phyloP scores from a whole-genome alignment of 2,797 vertebrate genomes.

The Sebastes cheni region DNA sequence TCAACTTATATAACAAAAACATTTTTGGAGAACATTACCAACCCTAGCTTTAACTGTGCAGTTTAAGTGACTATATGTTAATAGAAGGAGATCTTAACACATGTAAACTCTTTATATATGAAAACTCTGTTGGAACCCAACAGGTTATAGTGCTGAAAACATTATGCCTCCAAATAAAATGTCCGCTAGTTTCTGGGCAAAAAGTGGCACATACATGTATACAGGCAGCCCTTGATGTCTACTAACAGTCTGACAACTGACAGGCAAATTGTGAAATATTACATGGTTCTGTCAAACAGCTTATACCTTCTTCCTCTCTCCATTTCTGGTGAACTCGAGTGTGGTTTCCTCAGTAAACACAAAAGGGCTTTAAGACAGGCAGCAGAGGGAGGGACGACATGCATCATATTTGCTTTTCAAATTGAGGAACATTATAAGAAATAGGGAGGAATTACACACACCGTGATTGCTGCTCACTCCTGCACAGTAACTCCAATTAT shows the following conservation, averaged over 20 bases:
- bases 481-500: background rate
- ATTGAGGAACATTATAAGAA: background rate
- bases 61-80: conserved; percentile 5
- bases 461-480: background rate
- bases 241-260: conserved; percentile 62
- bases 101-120: background rate
- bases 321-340: conserved; percentile 25
- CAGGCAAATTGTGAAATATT: conserved; percentile 70
- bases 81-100: background rate
- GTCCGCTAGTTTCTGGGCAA: background rate
- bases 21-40: background rate
- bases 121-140: background rate
- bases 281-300: conserved; percentile 57
- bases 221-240: conserved; percentile 37
- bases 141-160: background rate
- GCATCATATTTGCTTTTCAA: conserved; percentile 21
- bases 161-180: conserved; percentile 25
- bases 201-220: conserved; percentile 42
- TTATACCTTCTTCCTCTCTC: conserved; percentile 32
- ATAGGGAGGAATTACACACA: background rate
- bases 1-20: background rate
- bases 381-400: background rate
- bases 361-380: conserved; percentile 21
- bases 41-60: background rate
- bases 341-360: conserved; percentile 27